phyloP scores from a whole-genome alignment of 2,888 invertebrate species.

The Nomada goodeniana region DNA sequence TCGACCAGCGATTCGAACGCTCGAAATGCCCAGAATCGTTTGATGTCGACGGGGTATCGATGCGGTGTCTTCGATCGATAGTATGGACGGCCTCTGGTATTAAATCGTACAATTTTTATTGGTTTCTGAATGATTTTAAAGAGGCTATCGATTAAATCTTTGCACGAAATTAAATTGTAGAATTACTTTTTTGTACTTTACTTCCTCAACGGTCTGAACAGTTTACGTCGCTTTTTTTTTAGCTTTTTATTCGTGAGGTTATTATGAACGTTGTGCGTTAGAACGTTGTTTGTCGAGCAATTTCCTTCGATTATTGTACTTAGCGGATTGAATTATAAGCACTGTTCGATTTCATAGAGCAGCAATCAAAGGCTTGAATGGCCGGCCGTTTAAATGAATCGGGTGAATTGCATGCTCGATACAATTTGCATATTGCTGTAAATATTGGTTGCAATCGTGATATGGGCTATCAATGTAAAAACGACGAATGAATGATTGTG shows the following conservation, averaged over 20 bases:
- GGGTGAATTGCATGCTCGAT: neutral
- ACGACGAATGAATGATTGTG: too few relatives aligned
- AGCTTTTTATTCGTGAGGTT: too few relatives aligned
- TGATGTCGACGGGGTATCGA: neutral
- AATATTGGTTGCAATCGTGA: conserved; percentile 15
- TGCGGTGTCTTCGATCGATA: neutral
- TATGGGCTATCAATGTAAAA: neutral
- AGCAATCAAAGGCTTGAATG: conserved; percentile 21
- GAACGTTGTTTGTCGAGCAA: conserved; percentile 16
- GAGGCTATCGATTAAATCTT: too few relatives aligned
- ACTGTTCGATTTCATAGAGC: conserved; percentile 8
- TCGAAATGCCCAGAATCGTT: neutral
- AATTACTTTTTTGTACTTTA: too few relatives aligned
- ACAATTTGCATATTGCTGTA: conserved; percentile 13
- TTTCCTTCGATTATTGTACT: conserved; percentile 20
- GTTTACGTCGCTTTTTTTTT: too few relatives aligned
- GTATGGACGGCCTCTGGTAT: too few relatives aligned
- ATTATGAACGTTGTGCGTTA: neutral
- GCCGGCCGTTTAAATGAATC: conserved; percentile 24
- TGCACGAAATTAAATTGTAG: too few relatives aligned
- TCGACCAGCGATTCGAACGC: conserved; percentile 10
- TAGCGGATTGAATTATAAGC: conserved; percentile 1
- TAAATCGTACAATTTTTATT: neutral
- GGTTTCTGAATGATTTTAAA: too few relatives aligned
- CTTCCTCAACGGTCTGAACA: too few relatives aligned